Evolutionary conservation across 2,888 invertebrate species (phyloP).

Genomic region (Chironomus tentans): DNA sequence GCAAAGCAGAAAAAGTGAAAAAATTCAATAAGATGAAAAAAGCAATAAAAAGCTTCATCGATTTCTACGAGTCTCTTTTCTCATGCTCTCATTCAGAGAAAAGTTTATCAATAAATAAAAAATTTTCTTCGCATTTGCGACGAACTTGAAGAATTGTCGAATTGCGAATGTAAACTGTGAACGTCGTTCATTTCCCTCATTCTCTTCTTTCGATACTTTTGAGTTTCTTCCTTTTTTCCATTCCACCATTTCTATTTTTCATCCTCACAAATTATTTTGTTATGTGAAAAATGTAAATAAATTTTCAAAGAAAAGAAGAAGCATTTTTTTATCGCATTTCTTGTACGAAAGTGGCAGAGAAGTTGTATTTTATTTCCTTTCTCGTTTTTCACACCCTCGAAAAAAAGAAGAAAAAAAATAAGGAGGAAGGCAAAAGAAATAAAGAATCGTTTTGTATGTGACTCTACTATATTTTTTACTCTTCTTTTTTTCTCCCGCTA

Average conservation of each 20-base stretch:
- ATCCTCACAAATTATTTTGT: background rate
- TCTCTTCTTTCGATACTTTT: background rate
- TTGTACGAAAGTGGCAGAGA: background rate
- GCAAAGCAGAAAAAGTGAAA: background rate
- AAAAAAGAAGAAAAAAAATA: background rate
- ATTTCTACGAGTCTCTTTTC: background rate
- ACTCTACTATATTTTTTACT: background rate
- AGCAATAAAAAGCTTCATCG: constrained; percentile 10
- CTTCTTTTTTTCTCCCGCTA: background rate
- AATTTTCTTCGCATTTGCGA: background rate
- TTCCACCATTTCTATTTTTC: too few species aligned
- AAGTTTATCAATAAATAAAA: background rate
- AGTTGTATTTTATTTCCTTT: background rate
- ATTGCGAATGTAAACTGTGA: constrained; percentile 7
- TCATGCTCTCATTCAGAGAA: background rate
- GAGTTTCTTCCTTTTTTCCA: too few species aligned
- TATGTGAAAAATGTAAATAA: constrained; percentile 17
- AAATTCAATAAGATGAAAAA: background rate
- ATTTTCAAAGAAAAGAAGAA: background rate
- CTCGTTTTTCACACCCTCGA: constrained; percentile 4
- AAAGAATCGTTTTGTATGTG: background rate
- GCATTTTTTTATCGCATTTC: background rate
- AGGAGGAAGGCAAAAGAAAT: background rate
- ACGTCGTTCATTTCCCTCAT: background rate
- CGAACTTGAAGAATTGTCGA: background rate